Evolutionary conservation across 2,113 vertebrate species (phyloP), one percentile per base, ranked within the genome.

Genomic region (Anseranas semipalmata): DNA sequence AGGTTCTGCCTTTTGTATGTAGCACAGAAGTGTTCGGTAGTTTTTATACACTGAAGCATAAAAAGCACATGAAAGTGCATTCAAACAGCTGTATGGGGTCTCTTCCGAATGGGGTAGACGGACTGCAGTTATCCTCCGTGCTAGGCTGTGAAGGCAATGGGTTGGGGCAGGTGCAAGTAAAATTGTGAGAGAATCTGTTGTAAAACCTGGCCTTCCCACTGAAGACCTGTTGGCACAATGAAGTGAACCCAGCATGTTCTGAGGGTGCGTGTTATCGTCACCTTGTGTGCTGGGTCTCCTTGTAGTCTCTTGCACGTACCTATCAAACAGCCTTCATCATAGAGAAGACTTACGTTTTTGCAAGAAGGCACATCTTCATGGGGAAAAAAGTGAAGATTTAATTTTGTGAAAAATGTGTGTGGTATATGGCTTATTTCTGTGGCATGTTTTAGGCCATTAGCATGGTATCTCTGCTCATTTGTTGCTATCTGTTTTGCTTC

Each of bases 361-460:
- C 45, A 46, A 41, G 52, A n/a, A n/a, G n/a, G n/a, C n/a, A n/a
- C n/a, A 24, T 56, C 25, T n/a, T 67, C 32, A 25, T 24, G 17
- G 39, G 30, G 45, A 17, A 39, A 18, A 17, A 33, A 68, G 14
- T 32, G 14, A 81, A 68, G 15, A 33, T 9, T 37, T 1, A 62
- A 53, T 65, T 88, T 35, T 21, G 12, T 19, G 12, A 35, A 35
- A 45, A 74, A 20, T 5, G 75, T 71, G 45, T 75, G 19, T 12
- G 33, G 50, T 28, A 13, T 3, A 0, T 2, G 6, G 24, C 45
- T 72, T 20, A 27, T 80, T 88, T 74, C 43, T 67, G 53, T 46
- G 73, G 43, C 33, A 12, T 0, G 0, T n/a, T 52, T 50, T 66
- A 32, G 11, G 41, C 18, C 3, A 0, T 13, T 13, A 43, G 35